Evolutionary conservation across 2,888 invertebrate species (phyloP).

Genomic region (Blomia tropicalis): DNA sequence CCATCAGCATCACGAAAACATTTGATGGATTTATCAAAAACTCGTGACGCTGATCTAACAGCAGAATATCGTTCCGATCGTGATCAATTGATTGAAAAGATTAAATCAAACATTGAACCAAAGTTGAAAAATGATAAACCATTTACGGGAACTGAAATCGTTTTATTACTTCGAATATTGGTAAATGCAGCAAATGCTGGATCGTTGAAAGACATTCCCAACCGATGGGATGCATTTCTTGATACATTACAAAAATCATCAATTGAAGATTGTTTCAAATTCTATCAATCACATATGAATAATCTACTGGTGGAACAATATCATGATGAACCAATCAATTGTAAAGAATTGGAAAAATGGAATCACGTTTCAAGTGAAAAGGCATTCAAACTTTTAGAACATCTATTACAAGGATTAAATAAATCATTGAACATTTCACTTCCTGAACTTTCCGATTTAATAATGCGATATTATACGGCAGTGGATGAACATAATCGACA

Average conservation of each 20-base stretch:
- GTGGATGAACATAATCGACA: slow-evolving; percentile 28
- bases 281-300: slow-evolving; percentile 28
- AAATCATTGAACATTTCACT: slow-evolving; percentile 25
- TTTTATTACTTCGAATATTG: slow-evolving; percentile 27
- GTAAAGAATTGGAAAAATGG: slow-evolving; percentile 23
- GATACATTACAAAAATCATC: slow-evolving; percentile 28
- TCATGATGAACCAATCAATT: slow-evolving; percentile 25
- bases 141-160: slow-evolving; percentile 29
- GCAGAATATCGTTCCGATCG: slow-evolving; percentile 28
- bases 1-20: slow-evolving; percentile 28
- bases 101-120: slow-evolving; percentile 26
- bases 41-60: slow-evolving; percentile 29
- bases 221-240: slow-evolving; percentile 30
- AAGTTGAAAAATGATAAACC: slow-evolving; percentile 29
- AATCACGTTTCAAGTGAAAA: slow-evolving; percentile 21
- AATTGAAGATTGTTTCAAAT: slow-evolving; percentile 29
- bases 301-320: slow-evolving; percentile 21
- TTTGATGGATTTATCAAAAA: slow-evolving; percentile 29
- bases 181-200: slow-evolving; percentile 31
- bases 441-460: slow-evolving; percentile 18
- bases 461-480: slow-evolving; percentile 21
- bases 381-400: slow-evolving; percentile 25
- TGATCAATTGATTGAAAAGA: slow-evolving; percentile 27
- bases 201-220: slow-evolving; percentile 30
- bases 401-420: slow-evolving; percentile 29